These are phyloP conservation scores for Podiceps cristatus DNA, from an alignment of 2,113 vertebrate species.

Conservation along the genomic window DNA sequence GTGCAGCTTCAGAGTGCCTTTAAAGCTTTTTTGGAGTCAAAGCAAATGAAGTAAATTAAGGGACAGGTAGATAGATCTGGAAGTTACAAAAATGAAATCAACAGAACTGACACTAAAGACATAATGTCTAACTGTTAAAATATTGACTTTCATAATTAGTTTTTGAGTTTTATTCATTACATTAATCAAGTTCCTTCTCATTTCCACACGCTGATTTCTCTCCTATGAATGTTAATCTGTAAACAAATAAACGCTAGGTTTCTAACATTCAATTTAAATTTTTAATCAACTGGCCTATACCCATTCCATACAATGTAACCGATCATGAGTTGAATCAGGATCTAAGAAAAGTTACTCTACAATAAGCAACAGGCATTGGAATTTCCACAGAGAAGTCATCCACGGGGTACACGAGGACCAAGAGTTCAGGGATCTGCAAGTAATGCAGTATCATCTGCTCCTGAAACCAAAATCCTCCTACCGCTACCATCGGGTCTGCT, in stretches of 20 bases:
- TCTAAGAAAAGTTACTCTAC: not conserved
- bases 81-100: not conserved
- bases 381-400: not conserved
- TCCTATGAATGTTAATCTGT: not conserved
- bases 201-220: not conserved
- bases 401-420: not conserved
- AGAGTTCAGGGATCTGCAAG: not conserved
- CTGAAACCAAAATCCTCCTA: not conserved
- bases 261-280: not conserved
- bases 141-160: not conserved
- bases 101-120: not conserved
- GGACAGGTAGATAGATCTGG: too few species aligned
- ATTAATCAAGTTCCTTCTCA: not conserved
- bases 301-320: not conserved
- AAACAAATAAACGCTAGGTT: not conserved
- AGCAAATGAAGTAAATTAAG: not conserved
- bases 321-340: not conserved
- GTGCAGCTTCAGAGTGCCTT: not conserved
- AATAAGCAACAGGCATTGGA: not conserved
- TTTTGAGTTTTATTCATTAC: not conserved
- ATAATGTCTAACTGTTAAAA: not conserved
- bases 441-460: not conserved
- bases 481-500: rapidly evolving
- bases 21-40: not conserved
- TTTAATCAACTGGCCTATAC: not conserved